phyloP scores from a whole-genome alignment of 2,113 vertebrate genomes.

The Heterocephalus glaber region DNA sequence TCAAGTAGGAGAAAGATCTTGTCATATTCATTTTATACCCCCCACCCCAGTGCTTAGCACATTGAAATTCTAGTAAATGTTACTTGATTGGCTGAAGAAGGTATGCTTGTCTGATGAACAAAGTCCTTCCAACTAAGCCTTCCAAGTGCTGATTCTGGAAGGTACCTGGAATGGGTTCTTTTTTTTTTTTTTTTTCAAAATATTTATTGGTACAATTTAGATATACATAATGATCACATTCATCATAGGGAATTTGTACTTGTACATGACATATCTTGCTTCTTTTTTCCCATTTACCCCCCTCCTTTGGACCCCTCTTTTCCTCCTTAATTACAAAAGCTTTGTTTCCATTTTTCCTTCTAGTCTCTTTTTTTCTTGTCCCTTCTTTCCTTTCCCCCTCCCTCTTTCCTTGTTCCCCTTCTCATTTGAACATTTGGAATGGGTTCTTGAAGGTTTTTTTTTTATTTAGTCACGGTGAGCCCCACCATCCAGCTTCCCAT shows the following conservation, averaged over 20 bases:
- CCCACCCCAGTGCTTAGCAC: not conserved
- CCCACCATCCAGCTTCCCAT: not conserved
- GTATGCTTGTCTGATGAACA: not conserved
- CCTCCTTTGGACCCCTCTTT: too few relatives aligned
- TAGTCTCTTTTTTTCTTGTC: too few relatives aligned
- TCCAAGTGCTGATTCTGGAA: not conserved
- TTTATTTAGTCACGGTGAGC: not conserved
- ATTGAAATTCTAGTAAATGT: constrained; percentile 30
- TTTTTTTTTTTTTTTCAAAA: too few relatives aligned
- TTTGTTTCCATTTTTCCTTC: too few relatives aligned
- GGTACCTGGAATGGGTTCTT: not conserved
- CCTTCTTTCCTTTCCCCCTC: too few relatives aligned
- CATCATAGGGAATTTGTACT: too few relatives aligned
- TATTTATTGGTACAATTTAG: too few relatives aligned
- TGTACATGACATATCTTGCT: too few relatives aligned
- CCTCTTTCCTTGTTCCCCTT: too few relatives aligned
- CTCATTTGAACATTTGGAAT: not conserved
- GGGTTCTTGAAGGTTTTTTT: not conserved
- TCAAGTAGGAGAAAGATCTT: constrained; percentile 33
- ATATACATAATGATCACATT: too few relatives aligned
- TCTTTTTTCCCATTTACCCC: too few relatives aligned
- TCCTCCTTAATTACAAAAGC: too few relatives aligned
- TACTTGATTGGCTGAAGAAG: constrained; percentile 28
- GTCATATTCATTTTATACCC: not conserved
- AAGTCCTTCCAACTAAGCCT: not conserved